Evolutionary conservation across 92 coral and sea anemone species (phyloP), one percentile per base, ranked within the genome.

Genomic region (Epizoanthus illoricatus): DNA sequence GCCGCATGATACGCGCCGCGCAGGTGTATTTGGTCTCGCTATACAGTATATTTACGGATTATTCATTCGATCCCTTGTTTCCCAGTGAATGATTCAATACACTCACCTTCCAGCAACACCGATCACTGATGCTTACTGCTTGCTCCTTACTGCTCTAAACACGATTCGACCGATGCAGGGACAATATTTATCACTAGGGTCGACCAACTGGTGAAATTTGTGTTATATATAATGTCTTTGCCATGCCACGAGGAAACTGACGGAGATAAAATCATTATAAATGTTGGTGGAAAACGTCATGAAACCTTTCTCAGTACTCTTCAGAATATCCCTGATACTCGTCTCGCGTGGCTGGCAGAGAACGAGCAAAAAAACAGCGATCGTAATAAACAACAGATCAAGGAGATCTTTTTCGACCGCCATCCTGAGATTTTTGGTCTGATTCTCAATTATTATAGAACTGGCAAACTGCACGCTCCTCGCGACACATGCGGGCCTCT

Each of bases 401-500:
- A 88, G 65, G 99, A 96, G 40, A 74, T 86, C 8, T 96, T 96
- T 65, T 96, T 96, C 76, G 99, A 96, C 86, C 90, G 99, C 21
- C 94, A 96, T 83, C 99, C 99, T 0, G 92, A 87, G 24, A 78
- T 96, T 18, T 96, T 96, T 81, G 99, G 92, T 7, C 79, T 91
- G 18, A 92, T 96, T 62, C 60, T 96, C 10, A 96, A 96, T 81
- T 96, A 94, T 75, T 96, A 96, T 62, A 87, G 99, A 39, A 96
- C 99, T 0, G 99, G 99, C 7, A 91, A 94, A 54, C 86, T 96
- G 40, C 99, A 96, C 70, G 94, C 98, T 61, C 99, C 99, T 20
- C 87, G 98, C 42, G 98, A 96, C 68, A 89, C 88, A 49, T 96
- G 99, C 75, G 99, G 99, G 0, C 99, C 99, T 52, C 86, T 96